A percentile compares a stretch with the other conserved stretches of the same genome.
Conservation (phyloP, 2,113 vertebrate species). For the Girardinichthys multiradiatus region DNA sequence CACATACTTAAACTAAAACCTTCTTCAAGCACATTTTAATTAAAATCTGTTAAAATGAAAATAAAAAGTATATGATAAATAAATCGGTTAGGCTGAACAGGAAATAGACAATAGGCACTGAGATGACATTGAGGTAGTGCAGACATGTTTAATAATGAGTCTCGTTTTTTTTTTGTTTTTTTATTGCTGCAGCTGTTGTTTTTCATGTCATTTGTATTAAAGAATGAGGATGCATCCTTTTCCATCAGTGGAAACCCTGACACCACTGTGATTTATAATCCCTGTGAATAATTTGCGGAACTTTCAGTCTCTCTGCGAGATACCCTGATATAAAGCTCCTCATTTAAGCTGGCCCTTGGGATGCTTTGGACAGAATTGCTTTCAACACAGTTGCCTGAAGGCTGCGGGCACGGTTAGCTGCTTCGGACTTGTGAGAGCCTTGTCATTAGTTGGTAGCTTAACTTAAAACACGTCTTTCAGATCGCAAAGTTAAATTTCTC, state of each 20-base stretch:
- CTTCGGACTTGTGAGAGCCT: slow-evolving; percentile 33
- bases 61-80: no score
- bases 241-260: slow-evolving; percentile 63
- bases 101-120: slow-evolving; percentile 30
- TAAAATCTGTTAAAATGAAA: no score
- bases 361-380: slow-evolving; percentile 54
- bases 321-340: slow-evolving; percentile 59
- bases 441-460: slow-evolving; percentile 55
- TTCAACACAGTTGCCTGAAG: slow-evolving; percentile 34
- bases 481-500: slow-evolving; percentile 27
- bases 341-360: slow-evolving; percentile 61
- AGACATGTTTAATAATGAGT: slow-evolving; percentile 56
- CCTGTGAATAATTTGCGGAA: slow-evolving; percentile 73
- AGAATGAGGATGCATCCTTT: slow-evolving; percentile 63
- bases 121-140: slow-evolving; percentile 44
- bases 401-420: slow-evolving; percentile 36
- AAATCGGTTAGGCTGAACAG: background rate
- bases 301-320: slow-evolving; percentile 59
- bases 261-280: slow-evolving; percentile 72
- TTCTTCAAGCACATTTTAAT: no score
- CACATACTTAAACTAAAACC: no score
- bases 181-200: slow-evolving; percentile 79
- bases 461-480: slow-evolving; percentile 11
- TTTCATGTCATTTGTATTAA: slow-evolving; percentile 71
- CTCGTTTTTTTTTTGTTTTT: slow-evolving; percentile 29